These are phyloP conservation scores for Proisotoma minuta DNA, from an alignment of 2,888 invertebrate genomes.

Conservation along the genomic window DNA sequence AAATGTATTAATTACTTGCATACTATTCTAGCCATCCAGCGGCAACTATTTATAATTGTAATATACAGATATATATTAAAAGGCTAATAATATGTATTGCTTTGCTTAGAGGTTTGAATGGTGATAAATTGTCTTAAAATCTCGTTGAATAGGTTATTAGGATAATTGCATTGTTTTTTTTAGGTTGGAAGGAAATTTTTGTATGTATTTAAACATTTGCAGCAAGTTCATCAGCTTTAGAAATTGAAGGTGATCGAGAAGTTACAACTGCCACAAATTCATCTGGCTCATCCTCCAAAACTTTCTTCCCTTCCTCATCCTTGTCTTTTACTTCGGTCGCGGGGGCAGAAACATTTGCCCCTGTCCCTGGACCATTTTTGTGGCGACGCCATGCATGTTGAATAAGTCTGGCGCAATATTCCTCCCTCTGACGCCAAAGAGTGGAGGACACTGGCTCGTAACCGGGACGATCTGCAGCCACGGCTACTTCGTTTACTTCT, in stretches of 20 bases:
- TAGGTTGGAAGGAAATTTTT: too few species aligned
- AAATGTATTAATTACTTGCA: too few species aligned
- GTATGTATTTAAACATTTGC: too few species aligned
- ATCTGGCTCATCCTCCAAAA: background rate
- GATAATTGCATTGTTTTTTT: too few species aligned
- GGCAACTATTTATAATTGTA: too few species aligned
- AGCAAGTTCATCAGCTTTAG: too few species aligned
- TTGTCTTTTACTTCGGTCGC: background rate
- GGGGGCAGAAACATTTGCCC: background rate
- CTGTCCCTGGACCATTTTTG: background rate
- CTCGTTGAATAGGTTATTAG: too few species aligned
- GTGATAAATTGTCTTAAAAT: too few species aligned
- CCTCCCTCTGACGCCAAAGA: slow-evolving; percentile 87
- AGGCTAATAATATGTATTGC: too few species aligned
- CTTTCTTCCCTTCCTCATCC: background rate
- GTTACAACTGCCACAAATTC: background rate
- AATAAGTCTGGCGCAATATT: slow-evolving; percentile 90
- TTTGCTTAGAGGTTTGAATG: too few species aligned
- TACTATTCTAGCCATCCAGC: too few species aligned
- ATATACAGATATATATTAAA: too few species aligned
- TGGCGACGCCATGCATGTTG: slow-evolving; percentile 56
- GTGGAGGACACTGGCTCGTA: slow-evolving; percentile 93
- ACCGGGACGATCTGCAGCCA: slow-evolving; percentile 77
- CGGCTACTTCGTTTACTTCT: slow-evolving; percentile 76
- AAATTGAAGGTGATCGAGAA: background rate